These are phyloP conservation scores for Temnothorax nylanderi DNA, from an alignment of 1,140 invertebrate genomes.

Conservation along the genomic window DNA sequence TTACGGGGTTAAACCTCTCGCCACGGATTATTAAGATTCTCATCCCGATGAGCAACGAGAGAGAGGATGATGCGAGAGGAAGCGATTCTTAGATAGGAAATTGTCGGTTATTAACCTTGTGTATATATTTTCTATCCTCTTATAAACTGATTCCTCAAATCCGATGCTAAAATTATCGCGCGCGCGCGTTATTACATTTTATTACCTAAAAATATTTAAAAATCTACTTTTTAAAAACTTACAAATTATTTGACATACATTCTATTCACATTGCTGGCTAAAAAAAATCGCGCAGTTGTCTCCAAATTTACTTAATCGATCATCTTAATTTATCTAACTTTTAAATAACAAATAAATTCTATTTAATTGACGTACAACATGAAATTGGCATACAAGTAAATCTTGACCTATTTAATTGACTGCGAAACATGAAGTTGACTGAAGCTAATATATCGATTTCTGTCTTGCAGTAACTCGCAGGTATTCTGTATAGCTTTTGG, in stretches of 20 bases:
- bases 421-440: neutral
- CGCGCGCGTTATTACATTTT: neutral
- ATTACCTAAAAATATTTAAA: neutral
- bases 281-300: neutral
- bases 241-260: neutral
- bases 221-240: neutral
- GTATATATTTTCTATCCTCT: constrained; percentile 22
- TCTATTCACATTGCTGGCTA: neutral
- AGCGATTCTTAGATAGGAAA: constrained; percentile 21
- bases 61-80: neutral
- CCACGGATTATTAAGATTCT: constrained; percentile 54
- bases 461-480: neutral
- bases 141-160: neutral
- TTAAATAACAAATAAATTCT: neutral
- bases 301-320: neutral
- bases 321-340: neutral
- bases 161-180: neutral
- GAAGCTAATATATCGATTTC: neutral
- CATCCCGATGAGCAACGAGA: neutral
- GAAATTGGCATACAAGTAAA: neutral
- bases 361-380: neutral
- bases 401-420: neutral
- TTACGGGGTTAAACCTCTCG: constrained; percentile 49
- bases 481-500: neutral
- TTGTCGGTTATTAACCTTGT: constrained; percentile 43